Percentiles rank a stretch among this genome's conserved stretches.
Evolutionary conservation across 2,888 invertebrate genomes (phyloP).

Genomic region (Nomada hirtipes): DNA sequence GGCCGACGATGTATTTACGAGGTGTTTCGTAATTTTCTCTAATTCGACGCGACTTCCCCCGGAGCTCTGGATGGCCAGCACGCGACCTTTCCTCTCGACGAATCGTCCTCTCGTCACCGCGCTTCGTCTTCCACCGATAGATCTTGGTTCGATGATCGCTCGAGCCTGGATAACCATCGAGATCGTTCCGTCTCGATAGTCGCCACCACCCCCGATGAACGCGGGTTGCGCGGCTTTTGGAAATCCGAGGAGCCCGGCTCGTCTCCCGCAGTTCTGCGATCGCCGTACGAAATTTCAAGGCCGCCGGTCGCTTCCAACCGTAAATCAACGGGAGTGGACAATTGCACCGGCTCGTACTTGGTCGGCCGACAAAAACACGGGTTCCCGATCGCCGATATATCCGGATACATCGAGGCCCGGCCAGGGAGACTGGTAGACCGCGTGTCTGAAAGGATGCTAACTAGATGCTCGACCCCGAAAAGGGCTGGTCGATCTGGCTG

Average conservation of each 20-base stretch:
- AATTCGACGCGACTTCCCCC: conserved; percentile 78
- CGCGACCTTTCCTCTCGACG: conserved; percentile 34
- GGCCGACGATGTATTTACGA: conserved; percentile 84
- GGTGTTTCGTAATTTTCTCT: conserved; percentile 84
- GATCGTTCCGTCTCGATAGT: conserved; percentile 19
- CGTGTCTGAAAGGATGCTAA: conserved; percentile 76
- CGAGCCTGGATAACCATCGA: conserved; percentile 62
- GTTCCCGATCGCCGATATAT: conserved; percentile 68
- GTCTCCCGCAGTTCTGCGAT: too few species aligned
- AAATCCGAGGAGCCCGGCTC: conserved; percentile 13
- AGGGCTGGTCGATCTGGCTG: conserved; percentile 55
- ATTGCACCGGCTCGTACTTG: conserved; percentile 31
- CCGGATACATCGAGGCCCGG: conserved; percentile 62
- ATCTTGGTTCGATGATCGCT: conserved; percentile 66
- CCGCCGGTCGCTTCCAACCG: background rate
- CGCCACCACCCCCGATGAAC: conserved; percentile 4
- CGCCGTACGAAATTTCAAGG: background rate
- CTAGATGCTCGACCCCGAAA: conserved; percentile 75
- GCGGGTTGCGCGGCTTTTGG: conserved; percentile 22
- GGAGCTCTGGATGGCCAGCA: conserved; percentile 36
- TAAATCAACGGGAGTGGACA: conserved; percentile 19
- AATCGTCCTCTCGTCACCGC: background rate
- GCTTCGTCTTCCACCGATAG: background rate
- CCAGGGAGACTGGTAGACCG: conserved; percentile 68
- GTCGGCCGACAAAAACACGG: conserved; percentile 56